Conservation (phyloP, 2,113 vertebrate genomes). For the Chionis minor region DNA sequence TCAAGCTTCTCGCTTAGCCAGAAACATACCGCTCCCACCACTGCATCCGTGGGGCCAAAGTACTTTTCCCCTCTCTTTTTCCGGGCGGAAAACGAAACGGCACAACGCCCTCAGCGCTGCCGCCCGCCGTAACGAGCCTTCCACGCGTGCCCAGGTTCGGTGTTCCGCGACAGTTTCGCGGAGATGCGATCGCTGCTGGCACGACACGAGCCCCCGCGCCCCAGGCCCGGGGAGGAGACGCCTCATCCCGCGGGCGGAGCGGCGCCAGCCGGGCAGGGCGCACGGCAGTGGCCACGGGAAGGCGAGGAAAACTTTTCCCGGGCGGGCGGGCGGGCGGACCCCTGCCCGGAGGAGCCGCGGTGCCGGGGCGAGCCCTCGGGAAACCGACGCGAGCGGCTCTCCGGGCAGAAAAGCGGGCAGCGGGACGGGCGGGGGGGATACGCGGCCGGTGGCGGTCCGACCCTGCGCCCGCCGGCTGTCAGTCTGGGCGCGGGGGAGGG, state of each 20-base stretch:
- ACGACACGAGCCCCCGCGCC: no score
- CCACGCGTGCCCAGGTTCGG: neutral
- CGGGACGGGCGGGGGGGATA: neutral
- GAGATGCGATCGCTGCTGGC: neutral
- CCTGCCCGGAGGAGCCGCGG: neutral
- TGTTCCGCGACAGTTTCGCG: neutral
- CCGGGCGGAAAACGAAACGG: neutral
- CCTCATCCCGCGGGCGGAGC: neutral
- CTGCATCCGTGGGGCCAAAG: neutral
- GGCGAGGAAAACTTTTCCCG: neutral
- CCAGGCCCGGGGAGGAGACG: neutral
- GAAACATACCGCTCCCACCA: neutral
- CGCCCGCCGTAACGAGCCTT: neutral
- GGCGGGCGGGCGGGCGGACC: neutral
- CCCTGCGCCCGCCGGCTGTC: constrained; percentile 29
- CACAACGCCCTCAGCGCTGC: neutral
- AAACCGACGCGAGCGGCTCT: neutral
- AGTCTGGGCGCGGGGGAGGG: constrained; percentile 28
- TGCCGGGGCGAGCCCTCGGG: neutral
- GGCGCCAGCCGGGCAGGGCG: neutral
- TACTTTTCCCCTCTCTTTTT: neutral
- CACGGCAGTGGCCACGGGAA: neutral
- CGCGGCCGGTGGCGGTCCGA: neutral
- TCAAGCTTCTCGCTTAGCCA: neutral
- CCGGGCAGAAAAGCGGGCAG: neutral